Conservation (phyloP, 2,797 vertebrate genomes). For the Pseudomugil tenellus region DNA sequence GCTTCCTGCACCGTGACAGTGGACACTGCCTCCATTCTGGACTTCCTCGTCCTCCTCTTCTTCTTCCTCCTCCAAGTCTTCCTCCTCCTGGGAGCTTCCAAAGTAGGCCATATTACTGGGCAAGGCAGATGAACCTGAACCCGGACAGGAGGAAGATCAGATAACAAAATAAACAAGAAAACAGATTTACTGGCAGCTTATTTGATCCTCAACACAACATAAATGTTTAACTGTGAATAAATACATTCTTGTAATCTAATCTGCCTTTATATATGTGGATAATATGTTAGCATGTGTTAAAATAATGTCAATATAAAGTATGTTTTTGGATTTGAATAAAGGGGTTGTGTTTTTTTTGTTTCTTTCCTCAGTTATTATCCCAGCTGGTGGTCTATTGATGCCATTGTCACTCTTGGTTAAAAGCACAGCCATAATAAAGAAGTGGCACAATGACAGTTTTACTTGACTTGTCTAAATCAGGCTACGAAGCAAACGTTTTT, state of each 20-base stretch:
- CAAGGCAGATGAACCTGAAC: constrained; percentile 92
- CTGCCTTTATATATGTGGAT: constrained; percentile 26
- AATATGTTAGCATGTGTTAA: constrained; percentile 27
- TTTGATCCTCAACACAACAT: not conserved
- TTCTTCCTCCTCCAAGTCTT: constrained; percentile 89
- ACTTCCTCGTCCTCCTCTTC: constrained; percentile 87
- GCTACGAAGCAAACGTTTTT: too few species aligned
- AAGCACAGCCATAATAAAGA: constrained; percentile 43
- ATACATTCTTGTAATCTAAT: constrained; percentile 19
- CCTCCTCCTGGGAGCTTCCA: constrained; percentile 97
- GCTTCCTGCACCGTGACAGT: constrained; percentile 70
- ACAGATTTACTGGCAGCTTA: not conserved
- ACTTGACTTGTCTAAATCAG: constrained; percentile 8
- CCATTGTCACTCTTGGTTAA: constrained; percentile 39
- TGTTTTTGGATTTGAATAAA: constrained; percentile 41
- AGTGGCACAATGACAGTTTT: constrained; percentile 11
- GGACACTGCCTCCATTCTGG: constrained; percentile 70
- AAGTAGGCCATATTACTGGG: constrained; percentile 97
- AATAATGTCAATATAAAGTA: constrained; percentile 53
- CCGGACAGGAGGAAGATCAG: constrained; percentile 15
- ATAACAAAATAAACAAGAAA: not conserved
- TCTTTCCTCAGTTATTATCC: constrained; percentile 57
- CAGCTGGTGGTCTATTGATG: constrained; percentile 65
- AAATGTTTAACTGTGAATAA: constrained; percentile 4
- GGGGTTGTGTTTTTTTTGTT: constrained; percentile 44